phyloP scores from a whole-genome alignment of 2,888 invertebrate genomes.

The Tachina grossa region DNA sequence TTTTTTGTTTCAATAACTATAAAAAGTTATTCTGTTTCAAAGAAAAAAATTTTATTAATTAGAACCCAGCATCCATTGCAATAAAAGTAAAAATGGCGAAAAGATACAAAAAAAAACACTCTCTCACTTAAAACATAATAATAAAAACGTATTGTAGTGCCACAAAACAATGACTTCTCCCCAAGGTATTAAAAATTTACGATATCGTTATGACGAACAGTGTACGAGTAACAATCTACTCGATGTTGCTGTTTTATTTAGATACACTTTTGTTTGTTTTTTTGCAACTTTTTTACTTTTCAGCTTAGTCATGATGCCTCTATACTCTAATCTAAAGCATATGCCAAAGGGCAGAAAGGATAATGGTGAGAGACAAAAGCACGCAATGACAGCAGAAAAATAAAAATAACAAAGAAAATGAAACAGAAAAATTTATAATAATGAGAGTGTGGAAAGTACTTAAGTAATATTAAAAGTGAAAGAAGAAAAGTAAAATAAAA shows the following conservation, averaged over 20 bases:
- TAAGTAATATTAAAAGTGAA: constrained; percentile 45
- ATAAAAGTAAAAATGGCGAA: constrained; percentile 11
- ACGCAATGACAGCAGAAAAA: constrained; percentile 43
- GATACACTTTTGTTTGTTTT: constrained; percentile 7
- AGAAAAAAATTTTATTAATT: constrained; percentile 61
- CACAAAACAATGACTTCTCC: constrained; percentile 65
- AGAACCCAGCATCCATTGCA: constrained; percentile 26
- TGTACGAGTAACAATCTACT: constrained; percentile 47
- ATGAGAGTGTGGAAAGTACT: constrained; percentile 28
- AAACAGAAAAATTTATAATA: constrained; percentile 25
- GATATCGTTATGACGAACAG: constrained; percentile 64
- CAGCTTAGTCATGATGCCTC: constrained; percentile 38
- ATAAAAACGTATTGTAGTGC: constrained; percentile 39
- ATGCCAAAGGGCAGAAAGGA: constrained; percentile 68
- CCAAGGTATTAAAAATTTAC: constrained; percentile 70
- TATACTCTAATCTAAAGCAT: constrained; percentile 58
- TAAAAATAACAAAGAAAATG: constrained; percentile 11
- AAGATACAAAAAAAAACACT: not conserved
- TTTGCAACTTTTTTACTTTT: not conserved
- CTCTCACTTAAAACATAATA: not conserved
- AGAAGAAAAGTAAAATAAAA: constrained; percentile 25
- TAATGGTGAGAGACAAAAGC: constrained; percentile 56
- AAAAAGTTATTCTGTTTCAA: constrained; percentile 12
- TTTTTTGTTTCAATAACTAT: not conserved
- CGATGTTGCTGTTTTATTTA: constrained; percentile 21